A percentile compares a stretch with the other conserved stretches of the same genome.
Evolutionary conservation across 1,140 invertebrate species (phyloP).

Genomic region (Drosophila nannoptera): DNA sequence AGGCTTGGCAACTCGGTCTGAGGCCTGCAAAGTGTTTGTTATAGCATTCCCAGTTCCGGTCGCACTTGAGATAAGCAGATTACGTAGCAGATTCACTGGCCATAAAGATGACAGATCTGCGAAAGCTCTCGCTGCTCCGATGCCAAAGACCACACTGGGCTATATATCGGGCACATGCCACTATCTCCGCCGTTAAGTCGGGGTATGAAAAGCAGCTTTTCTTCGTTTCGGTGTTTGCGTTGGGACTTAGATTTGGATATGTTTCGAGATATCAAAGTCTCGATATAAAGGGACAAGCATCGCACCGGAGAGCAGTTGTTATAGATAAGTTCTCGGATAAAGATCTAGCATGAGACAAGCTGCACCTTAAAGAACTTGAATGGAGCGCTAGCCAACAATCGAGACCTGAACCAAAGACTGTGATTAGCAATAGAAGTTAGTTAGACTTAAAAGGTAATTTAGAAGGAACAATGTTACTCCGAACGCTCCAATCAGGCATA

Average conservation of each 20-base stretch:
- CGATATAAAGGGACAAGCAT: neutral
- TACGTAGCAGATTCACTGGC: neutral
- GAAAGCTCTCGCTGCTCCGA: neutral
- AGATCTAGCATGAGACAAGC: neutral
- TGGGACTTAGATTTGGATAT: neutral
- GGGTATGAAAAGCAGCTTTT: neutral
- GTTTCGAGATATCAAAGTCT: neutral
- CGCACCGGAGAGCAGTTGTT: neutral
- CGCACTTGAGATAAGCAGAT: neutral
- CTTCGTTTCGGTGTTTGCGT: neutral
- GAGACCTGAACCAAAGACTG: neutral
- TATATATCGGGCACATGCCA: neutral
- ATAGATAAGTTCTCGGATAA: neutral
- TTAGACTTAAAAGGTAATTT: neutral
- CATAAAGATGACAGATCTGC: neutral
- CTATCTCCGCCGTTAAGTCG: neutral
- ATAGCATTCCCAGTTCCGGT: neutral
- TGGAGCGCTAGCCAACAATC: neutral
- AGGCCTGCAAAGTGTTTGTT: too few relatives aligned
- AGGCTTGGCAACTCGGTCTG: too few relatives aligned
- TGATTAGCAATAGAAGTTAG: neutral
- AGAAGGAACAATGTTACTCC: neutral
- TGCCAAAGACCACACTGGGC: neutral
- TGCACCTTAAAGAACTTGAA: neutral
- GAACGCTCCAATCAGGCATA: neutral